These are phyloP conservation scores for Chironomus striatipennis DNA, from an alignment of 1,140 invertebrate species.

Conservation along the genomic window DNA sequence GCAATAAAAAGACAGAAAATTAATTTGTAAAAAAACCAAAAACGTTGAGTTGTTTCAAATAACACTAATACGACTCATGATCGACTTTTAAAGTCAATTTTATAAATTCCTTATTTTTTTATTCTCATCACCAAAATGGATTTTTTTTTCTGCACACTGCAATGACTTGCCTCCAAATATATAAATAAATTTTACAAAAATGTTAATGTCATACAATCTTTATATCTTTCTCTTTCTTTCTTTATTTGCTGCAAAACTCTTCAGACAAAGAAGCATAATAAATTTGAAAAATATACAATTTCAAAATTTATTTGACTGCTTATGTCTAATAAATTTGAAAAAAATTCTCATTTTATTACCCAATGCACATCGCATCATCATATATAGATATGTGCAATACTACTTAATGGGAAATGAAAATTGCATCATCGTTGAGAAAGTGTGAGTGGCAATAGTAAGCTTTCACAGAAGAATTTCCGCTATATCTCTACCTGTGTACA, in stretches of 20 bases:
- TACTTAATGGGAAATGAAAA: neutral
- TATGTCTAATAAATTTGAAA: conserved; percentile 18
- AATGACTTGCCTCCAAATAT: neutral
- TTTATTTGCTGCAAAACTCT: neutral
- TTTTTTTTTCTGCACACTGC: too few relatives aligned
- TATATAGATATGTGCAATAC: neutral
- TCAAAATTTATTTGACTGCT: conserved; percentile 18
- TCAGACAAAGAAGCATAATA: neutral
- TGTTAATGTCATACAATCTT: neutral
- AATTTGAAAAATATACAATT: conserved; percentile 16
- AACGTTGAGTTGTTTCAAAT: too few relatives aligned
- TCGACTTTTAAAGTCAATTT: too few relatives aligned
- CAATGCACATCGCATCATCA: conserved; percentile 3
- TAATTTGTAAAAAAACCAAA: too few relatives aligned
- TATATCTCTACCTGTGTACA: too few relatives aligned
- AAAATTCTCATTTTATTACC: conserved; percentile 8
- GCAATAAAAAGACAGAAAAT: too few relatives aligned
- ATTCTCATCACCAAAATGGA: too few relatives aligned
- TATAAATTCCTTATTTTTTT: too few relatives aligned
- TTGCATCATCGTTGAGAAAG: too few relatives aligned
- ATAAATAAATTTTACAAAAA: neutral
- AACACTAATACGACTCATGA: too few relatives aligned
- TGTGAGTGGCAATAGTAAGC: too few relatives aligned
- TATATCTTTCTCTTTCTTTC: neutral
- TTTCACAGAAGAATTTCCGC: too few relatives aligned